Evolutionary conservation across 1,140 invertebrate genomes (phyloP).

Genomic region (Xylocopa sonorina): DNA sequence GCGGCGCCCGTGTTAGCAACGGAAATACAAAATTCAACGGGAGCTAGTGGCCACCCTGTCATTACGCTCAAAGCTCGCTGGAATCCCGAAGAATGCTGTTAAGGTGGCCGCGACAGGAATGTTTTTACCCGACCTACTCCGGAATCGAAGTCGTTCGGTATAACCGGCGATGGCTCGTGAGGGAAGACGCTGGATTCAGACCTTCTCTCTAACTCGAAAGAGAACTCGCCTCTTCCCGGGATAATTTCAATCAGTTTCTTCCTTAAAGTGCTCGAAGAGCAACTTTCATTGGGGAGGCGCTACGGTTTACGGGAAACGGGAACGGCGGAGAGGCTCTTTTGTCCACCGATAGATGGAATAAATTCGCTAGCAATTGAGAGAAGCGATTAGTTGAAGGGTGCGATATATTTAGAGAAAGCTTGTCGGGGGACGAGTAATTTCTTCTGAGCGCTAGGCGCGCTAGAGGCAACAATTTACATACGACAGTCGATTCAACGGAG

Average conservation of each 20-base stretch:
- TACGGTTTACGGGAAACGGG: neutral
- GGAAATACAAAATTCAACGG: slow-evolving; percentile 62
- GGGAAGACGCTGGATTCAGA: neutral
- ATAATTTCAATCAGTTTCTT: slow-evolving; percentile 24
- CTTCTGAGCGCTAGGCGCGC: neutral
- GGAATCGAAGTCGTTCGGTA: slow-evolving; percentile 47
- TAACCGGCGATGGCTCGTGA: slow-evolving; percentile 17
- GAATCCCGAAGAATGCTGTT: slow-evolving; percentile 25
- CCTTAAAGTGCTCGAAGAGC: too few species aligned
- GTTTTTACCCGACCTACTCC: slow-evolving; percentile 46
- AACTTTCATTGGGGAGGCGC: neutral
- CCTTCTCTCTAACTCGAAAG: slow-evolving; percentile 35
- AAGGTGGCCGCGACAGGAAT: slow-evolving; percentile 39
- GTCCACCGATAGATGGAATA: neutral
- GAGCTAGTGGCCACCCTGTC: slow-evolving; percentile 40
- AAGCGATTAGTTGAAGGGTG: neutral
- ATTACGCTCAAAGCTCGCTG: slow-evolving; percentile 34
- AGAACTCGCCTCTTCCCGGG: neutral
- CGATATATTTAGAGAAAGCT: too few species aligned
- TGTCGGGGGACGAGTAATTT: neutral
- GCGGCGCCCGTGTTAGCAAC: slow-evolving; percentile 22
- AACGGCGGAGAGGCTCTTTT: neutral
- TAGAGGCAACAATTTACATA: neutral
- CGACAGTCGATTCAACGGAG: neutral
- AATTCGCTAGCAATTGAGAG: neutral